These are phyloP conservation scores for Cerastis rubricosa DNA, from an alignment of 2,888 invertebrate genomes.

Conservation along the genomic window DNA sequence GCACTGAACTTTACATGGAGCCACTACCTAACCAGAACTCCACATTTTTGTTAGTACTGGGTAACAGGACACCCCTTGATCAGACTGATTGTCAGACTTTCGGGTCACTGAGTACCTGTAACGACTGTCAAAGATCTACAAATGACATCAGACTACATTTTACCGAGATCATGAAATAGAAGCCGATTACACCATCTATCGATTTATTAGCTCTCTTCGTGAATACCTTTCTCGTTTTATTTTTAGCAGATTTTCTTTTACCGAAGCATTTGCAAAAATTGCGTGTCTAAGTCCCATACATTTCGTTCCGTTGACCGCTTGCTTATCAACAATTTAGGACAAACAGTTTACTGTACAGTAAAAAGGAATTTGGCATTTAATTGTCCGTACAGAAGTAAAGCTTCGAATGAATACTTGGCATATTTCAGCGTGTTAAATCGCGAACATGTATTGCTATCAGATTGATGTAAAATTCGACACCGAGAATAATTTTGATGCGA, in stretches of 20 bases:
- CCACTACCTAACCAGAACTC: too few species aligned
- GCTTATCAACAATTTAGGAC: conserved; percentile 49
- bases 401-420: conserved; percentile 27
- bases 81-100: too few species aligned
- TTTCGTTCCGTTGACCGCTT: conserved; percentile 29
- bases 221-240: conserved; percentile 20
- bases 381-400: conserved; percentile 9
- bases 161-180: conserved; percentile 27
- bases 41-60: too few species aligned
- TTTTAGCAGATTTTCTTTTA: conserved; percentile 14
- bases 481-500: conserved; percentile 31
- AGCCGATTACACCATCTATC: conserved; percentile 25
- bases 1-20: too few species aligned
- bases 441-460: conserved; percentile 53
- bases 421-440: conserved; percentile 43
- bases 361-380: conserved; percentile 31
- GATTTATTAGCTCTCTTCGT: conserved; percentile 1
- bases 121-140: too few species aligned
- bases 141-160: neutral
- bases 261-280: conserved; percentile 24
- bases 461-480: conserved; percentile 56
- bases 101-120: too few species aligned
- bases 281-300: conserved; percentile 46
- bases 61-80: too few species aligned
- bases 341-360: conserved; percentile 31